These are phyloP conservation scores for Caretta caretta DNA, from an alignment of 2,113 vertebrate species.

Conservation along the genomic window DNA sequence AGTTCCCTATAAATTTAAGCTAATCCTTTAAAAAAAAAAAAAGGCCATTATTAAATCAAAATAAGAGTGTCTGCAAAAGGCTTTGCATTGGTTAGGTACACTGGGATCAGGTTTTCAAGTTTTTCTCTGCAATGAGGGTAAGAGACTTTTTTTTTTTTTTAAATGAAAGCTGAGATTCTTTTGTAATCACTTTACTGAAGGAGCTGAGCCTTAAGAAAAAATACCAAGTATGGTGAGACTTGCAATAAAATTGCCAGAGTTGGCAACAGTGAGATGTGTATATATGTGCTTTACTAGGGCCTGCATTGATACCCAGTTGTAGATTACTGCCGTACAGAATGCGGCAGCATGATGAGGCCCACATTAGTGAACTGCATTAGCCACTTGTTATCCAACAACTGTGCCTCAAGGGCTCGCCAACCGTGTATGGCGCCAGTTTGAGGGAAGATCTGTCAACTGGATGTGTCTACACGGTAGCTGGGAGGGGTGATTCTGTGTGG, in stretches of 20 bases:
- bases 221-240: not conserved
- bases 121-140: not conserved
- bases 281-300: not conserved
- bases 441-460: not conserved
- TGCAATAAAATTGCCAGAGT: not conserved
- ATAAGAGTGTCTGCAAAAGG: not conserved
- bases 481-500: not conserved
- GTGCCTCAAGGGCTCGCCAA: not conserved
- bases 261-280: not conserved
- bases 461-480: not conserved
- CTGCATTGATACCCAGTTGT: accelerated
- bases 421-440: not conserved
- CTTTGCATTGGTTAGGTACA: not conserved
- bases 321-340: not conserved
- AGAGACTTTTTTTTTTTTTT: not conserved
- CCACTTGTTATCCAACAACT: not conserved
- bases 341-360: not conserved
- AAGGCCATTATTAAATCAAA: not conserved
- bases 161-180: not conserved
- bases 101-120: accelerated
- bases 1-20: accelerated
- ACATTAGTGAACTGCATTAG: not conserved
- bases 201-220: not conserved
- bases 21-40: not conserved
- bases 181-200: not conserved